phyloP scores from a whole-genome alignment of 1,140 invertebrate species.

The Mercenaria mercenaria region DNA sequence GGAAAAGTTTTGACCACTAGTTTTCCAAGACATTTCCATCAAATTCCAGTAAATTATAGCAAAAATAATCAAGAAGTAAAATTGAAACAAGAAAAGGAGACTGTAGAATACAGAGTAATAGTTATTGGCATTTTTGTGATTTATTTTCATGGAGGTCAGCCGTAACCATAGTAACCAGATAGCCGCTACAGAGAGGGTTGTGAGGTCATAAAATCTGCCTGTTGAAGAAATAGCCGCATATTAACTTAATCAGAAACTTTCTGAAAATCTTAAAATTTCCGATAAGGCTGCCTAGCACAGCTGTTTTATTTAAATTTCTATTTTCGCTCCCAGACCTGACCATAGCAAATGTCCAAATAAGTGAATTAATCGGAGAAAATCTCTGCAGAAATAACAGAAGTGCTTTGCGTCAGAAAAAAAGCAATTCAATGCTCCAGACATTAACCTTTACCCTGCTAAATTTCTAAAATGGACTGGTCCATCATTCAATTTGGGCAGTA shows the following conservation, averaged over 20 bases:
- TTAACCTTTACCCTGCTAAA: too few relatives aligned
- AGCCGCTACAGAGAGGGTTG: slow-evolving; percentile 56
- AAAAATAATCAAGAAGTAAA: slow-evolving; percentile 66
- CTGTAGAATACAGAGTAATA: slow-evolving; percentile 64
- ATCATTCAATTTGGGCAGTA: too few relatives aligned
- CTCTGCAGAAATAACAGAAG: background rate
- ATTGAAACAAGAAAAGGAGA: slow-evolving; percentile 63
- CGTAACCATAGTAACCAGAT: slow-evolving; percentile 57
- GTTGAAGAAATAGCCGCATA: slow-evolving; percentile 54
- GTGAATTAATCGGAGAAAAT: slow-evolving; percentile 18
- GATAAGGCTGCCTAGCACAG: slow-evolving; percentile 31
- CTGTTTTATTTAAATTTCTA: slow-evolving; percentile 59
- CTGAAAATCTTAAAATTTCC: slow-evolving; percentile 54
- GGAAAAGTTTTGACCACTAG: slow-evolving; percentile 6
- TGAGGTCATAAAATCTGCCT: slow-evolving; percentile 50
- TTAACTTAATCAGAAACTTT: slow-evolving; percentile 61
- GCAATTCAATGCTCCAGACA: background rate
- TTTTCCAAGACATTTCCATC: slow-evolving; percentile 10
- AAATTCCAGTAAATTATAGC: slow-evolving; percentile 58
- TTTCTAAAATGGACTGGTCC: too few relatives aligned
- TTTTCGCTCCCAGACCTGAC: background rate
- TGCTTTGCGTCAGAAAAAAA: background rate
- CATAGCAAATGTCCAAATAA: slow-evolving; percentile 50
- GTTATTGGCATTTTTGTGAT: slow-evolving; percentile 70
- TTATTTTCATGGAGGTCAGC: slow-evolving; percentile 67